Conservation (phyloP, 1,140 invertebrate species). For the Cyclargus thomasi region DNA sequence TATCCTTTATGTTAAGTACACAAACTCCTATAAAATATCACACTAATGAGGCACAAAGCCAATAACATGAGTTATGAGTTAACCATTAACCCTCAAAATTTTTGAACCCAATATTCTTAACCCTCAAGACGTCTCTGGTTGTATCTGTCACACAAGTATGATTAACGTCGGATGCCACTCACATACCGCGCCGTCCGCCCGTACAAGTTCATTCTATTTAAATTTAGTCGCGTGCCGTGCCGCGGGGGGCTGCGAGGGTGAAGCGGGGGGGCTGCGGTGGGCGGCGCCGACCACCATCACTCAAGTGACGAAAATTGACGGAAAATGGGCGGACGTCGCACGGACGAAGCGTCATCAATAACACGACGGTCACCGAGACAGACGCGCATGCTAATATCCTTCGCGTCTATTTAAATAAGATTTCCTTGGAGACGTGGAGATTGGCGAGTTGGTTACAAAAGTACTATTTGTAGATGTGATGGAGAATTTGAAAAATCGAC, state of each 20-base stretch:
- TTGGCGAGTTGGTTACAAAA: neutral
- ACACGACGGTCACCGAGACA: slow-evolving; percentile 62
- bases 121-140: slow-evolving; percentile 40
- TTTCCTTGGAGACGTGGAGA: neutral
- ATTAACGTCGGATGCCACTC: slow-evolving; percentile 60
- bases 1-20: no score
- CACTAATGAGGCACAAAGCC: no score
- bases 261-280: slow-evolving; percentile 30
- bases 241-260: slow-evolving; percentile 35
- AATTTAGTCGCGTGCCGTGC: slow-evolving; percentile 70
- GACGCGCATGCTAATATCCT: slow-evolving; percentile 56
- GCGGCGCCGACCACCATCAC: slow-evolving; percentile 66
- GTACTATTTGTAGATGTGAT: no score
- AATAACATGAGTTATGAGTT: no score
- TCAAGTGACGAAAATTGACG: slow-evolving; percentile 75
- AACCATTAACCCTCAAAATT: no score
- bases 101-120: neutral
- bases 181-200: slow-evolving; percentile 60
- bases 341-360: slow-evolving; percentile 72
- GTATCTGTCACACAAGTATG: slow-evolving; percentile 70
- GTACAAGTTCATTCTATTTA: slow-evolving; percentile 73
- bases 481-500: no score
- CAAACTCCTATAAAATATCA: no score
- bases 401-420: slow-evolving; percentile 22
- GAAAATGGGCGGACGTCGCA: slow-evolving; percentile 72